These are phyloP conservation scores for Cataglyphis hispanica DNA, from an alignment of 1,140 invertebrate genomes.

Conservation along the genomic window DNA sequence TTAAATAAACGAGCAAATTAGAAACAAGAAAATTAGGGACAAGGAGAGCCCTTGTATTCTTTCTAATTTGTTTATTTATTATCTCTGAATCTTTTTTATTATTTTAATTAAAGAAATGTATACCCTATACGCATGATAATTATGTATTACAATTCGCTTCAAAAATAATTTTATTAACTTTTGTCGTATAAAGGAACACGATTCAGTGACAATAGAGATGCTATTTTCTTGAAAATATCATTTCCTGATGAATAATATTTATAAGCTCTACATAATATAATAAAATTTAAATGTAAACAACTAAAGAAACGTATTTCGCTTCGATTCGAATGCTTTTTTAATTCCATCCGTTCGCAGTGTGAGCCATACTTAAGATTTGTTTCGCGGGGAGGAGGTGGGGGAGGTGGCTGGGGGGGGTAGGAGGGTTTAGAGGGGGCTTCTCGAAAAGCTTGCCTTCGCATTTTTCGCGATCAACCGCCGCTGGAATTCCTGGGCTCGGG, in stretches of 20 bases:
- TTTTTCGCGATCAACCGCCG: slow-evolving; percentile 63
- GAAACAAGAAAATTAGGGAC: too few species aligned
- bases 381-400: too few species aligned
- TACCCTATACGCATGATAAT: too few species aligned
- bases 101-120: too few species aligned
- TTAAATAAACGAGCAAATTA: too few species aligned
- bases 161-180: background rate
- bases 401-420: too few species aligned
- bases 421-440: background rate
- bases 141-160: too few species aligned
- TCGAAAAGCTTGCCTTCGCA: slow-evolving; percentile 61
- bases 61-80: too few species aligned
- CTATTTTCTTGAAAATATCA: background rate
- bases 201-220: background rate
- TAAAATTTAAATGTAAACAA: slow-evolving; percentile 19
- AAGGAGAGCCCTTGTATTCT: too few species aligned
- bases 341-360: slow-evolving; percentile 25
- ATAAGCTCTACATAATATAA: slow-evolving; percentile 10
- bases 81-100: too few species aligned
- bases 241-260: background rate
- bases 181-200: background rate
- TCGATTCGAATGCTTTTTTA: slow-evolving; percentile 7
- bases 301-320: background rate
- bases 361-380: slow-evolving; percentile 27
- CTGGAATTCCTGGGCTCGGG: slow-evolving; percentile 54